These are phyloP conservation scores for Nymphalis c-album DNA, from an alignment of 2,888 invertebrate species.

Conservation along the genomic window DNA sequence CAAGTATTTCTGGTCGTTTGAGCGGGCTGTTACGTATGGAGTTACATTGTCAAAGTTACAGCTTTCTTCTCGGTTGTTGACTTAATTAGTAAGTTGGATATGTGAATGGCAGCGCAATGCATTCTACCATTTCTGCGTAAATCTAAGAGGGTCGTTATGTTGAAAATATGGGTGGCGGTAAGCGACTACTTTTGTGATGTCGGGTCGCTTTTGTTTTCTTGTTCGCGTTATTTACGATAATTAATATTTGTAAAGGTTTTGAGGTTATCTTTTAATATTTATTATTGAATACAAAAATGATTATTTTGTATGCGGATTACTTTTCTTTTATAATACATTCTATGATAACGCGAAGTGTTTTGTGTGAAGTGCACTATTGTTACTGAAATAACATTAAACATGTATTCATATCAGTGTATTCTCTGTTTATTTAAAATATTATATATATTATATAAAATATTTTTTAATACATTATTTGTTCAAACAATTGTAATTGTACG, in stretches of 20 bases:
- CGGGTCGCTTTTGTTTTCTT: constrained; percentile 42
- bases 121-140: constrained; percentile 62
- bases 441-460: no score
- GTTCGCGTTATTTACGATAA: constrained; percentile 33
- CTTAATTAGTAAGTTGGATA: constrained; percentile 81
- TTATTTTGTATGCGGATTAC: neutral
- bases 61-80: constrained; percentile 76
- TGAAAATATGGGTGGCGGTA: constrained; percentile 73
- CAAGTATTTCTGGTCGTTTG: constrained; percentile 51
- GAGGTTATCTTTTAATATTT: constrained; percentile 12
- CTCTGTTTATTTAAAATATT: no score
- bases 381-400: no score
- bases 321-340: no score
- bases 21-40: constrained; percentile 73
- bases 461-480: no score
- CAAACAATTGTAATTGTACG: no score
- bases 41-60: constrained; percentile 79
- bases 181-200: constrained; percentile 38
- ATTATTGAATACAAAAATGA: neutral
- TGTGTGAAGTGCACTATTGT: no score
- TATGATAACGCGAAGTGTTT: no score
- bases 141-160: constrained; percentile 75
- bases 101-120: constrained; percentile 81
- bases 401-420: no score
- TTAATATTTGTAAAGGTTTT: constrained; percentile 30